A percentile compares a stretch with the other conserved stretches of the same genome.
These are phyloP conservation scores for Drosophila mimica DNA, from an alignment of 2,888 invertebrate genomes.

Conservation along the genomic window DNA sequence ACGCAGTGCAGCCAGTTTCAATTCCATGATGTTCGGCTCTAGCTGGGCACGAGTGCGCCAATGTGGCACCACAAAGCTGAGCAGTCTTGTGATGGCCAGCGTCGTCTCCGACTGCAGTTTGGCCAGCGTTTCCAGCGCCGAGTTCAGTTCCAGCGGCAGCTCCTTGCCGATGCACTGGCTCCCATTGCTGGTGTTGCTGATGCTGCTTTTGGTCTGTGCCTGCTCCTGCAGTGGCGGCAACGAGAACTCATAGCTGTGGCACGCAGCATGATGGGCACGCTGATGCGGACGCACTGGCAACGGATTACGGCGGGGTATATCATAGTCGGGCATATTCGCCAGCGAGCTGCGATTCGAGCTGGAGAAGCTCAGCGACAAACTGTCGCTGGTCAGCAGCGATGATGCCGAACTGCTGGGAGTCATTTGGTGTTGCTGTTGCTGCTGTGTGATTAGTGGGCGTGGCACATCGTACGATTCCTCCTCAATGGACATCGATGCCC, in stretches of 20 bases:
- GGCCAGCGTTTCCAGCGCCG: constrained; percentile 91
- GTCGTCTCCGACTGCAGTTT: constrained; percentile 92
- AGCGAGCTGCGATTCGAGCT: constrained; percentile 86
- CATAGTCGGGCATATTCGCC: constrained; percentile 89
- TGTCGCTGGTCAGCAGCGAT: constrained; percentile 88
- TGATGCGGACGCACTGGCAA: constrained; percentile 79
- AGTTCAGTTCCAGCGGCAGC: constrained; percentile 90
- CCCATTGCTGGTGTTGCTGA: constrained; percentile 27
- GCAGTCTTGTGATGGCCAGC: constrained; percentile 90
- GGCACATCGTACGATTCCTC: constrained; percentile 89
- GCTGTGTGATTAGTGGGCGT: constrained; percentile 85
- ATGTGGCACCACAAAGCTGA: constrained; percentile 91
- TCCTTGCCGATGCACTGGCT: constrained; percentile 85
- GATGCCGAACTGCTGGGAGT: constrained; percentile 90
- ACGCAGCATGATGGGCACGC: constrained; percentile 46
- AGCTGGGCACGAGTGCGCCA: constrained; percentile 94
- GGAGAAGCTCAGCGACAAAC: constrained; percentile 86
- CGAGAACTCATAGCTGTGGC: constrained; percentile 87
- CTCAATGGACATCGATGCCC: constrained; percentile 78
- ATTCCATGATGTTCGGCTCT: constrained; percentile 92
- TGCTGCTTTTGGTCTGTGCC: constrained; percentile 35
- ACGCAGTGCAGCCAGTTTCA: constrained; percentile 92
- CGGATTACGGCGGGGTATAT: constrained; percentile 87
- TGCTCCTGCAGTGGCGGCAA: constrained; percentile 82
- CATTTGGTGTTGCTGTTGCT: constrained; percentile 86